Conservation (phyloP, 2,888 invertebrate species). For the Apoda limacodes region DNA sequence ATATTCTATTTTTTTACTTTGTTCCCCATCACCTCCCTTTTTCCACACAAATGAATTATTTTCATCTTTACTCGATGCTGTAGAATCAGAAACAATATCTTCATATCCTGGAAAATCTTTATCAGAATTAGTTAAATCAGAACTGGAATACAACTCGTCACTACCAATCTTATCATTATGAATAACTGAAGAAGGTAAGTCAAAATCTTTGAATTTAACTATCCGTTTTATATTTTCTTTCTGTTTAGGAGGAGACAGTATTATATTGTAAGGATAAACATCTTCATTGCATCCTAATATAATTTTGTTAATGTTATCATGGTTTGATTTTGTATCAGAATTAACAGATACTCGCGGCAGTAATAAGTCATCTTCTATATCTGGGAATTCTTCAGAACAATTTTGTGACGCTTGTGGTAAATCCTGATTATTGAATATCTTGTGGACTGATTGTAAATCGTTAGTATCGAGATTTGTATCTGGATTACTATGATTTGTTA, state of each 20-base stretch:
- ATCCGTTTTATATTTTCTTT: slow-evolving; percentile 35
- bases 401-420: slow-evolving; percentile 15
- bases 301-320: slow-evolving; percentile 43
- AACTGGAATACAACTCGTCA: slow-evolving; percentile 14
- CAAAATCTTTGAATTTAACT: slow-evolving; percentile 41
- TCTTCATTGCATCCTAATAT: slow-evolving; percentile 50
- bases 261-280: slow-evolving; percentile 55
- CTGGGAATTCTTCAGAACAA: slow-evolving; percentile 39
- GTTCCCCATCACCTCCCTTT: slow-evolving; percentile 18
- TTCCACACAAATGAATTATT: slow-evolving; percentile 42
- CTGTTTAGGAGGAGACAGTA: slow-evolving; percentile 46
- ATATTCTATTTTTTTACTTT: no score
- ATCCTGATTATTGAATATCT: slow-evolving; percentile 5
- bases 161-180: neutral
- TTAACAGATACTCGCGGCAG: slow-evolving; percentile 41
- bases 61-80: slow-evolving; percentile 36
- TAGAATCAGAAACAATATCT: slow-evolving; percentile 35
- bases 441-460: slow-evolving; percentile 14
- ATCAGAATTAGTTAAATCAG: slow-evolving; percentile 20
- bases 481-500: slow-evolving; percentile 67
- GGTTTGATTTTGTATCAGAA: slow-evolving; percentile 22
- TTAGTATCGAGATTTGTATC: slow-evolving; percentile 30
- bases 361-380: slow-evolving; percentile 33
- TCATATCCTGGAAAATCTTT: slow-evolving; percentile 18
- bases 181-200: slow-evolving; percentile 3